Base-by-base conservation (phyloP, 2,888 invertebrate genomes). In the Euphydryas editha region DNA sequence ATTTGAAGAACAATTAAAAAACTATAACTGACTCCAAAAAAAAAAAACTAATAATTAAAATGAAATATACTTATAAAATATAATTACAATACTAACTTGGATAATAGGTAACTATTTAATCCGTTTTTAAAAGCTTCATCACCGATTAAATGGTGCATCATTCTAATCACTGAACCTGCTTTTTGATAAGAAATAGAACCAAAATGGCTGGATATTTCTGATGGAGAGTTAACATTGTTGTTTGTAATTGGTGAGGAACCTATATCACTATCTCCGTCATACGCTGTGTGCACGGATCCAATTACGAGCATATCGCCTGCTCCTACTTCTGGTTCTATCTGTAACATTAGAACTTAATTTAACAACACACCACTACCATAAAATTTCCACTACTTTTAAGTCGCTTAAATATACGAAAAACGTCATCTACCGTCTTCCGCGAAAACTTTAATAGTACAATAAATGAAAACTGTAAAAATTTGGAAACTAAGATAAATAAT, bases 161-260 rank as follows among this genome's bases (percentile, higher is more conserved):
- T 93, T 55, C 92, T 81, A 30, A 93, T 92, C 0, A 93, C 85
- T 0, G 91, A 82, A 4, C 91, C 94, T 1, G 94, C 95, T 84
- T 96, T 96, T 73, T 94, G 94, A 73, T 96, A 96, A 0, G 95
- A 94, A 54, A 96, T 94, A 0, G 87, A 89, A 64, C 95, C 95
- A 75, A 96, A 96, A 84, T 95, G 94, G 0, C 82, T 90, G 36
- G 89, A 88, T 20, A 96, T 94, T 81, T 96, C 94, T 0, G 84
- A 81, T 5, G 95, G 95, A 0, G 94, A 94, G 67, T 93, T 91
- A 0, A 95, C 95, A 15, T 93, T 78, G 0, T 81, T 73, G 59
- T 94, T 90, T 6, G 93, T 94, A 77, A 97, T 91, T 0, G 96
- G 91, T 58, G 94, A 87, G 0, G 90, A 76, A 8, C 83, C 80